Base-by-base conservation (phyloP, 1,140 invertebrate species). In the Megalopta genalis region DNA sequence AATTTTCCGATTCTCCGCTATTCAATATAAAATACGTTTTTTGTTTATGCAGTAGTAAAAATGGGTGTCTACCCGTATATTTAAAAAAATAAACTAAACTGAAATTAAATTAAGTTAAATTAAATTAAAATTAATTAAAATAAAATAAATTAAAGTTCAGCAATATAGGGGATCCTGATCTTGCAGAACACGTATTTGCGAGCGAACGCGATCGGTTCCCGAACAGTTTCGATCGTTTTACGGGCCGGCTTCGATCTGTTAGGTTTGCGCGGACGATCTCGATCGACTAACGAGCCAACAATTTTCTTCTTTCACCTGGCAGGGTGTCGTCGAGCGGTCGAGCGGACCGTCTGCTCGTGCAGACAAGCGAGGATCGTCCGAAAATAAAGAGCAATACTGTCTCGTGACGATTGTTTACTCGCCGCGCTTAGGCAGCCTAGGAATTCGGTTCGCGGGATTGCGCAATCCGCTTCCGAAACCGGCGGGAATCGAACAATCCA, bases 301-400 rank as follows among this genome's bases (percentile, higher is more conserved):
- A 73, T 62, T 32, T 32, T 32, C 42, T 46, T 52, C 57, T 57
- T 69, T 73, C 57, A 27, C 71, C 27, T 42, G 25, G n/a, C 71
- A 23, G n/a, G 42, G 14, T 16, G 1, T 10, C 23, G 12, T n/a
- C n/a, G 8, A 12, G 32, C 32, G 32, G 32, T 32, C 32, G 21
- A 42, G 0, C 18, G 9, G n/a, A n/a, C n/a, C n/a, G 63, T 42
- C 63, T 64, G 37, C 2, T 9, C 63, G 63, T 37, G 63, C 37
- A 46, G 64, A 46, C 64, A 25, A 12, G 1, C 64, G 39, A n/a
- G n/a, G 64, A 23, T 16, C n/a, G 32, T 25, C 39, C 39, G 64
- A 66, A 49, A 66, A 42, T 42, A 66, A 66, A 46, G 10, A 4
- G n/a, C 39, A 39, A 66, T n/a, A 46, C 6, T 10, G 21, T 66